A percentile compares a stretch with the other conserved stretches of the same genome.
Conservation (phyloP, 1,140 invertebrate genomes). For the Tribolium madens region DNA sequence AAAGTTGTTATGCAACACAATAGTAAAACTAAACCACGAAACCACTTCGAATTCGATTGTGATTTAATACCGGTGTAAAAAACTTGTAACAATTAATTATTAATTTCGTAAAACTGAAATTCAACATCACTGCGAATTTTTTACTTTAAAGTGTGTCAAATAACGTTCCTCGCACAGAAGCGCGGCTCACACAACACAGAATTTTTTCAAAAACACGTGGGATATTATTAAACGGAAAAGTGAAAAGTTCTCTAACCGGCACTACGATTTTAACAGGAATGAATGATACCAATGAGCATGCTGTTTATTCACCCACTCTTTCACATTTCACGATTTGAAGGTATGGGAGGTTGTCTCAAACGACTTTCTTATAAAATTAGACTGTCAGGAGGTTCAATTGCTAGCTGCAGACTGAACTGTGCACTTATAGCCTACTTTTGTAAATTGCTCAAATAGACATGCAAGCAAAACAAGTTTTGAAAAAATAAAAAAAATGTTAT, state of each 20-base stretch:
- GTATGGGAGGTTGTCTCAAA: conserved; percentile 19
- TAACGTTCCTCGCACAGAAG: conserved; percentile 2
- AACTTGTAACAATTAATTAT: background rate
- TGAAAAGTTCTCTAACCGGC: conserved; percentile 12
- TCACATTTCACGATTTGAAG: conserved; percentile 20
- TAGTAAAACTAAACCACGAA: conserved; percentile 22
- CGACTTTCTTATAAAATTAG: conserved; percentile 36
- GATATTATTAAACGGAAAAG: conserved; percentile 1
- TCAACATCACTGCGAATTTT: background rate
- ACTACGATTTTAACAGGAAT: conserved; percentile 9
- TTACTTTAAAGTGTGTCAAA: conserved; percentile 12
- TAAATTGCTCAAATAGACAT: conserved; percentile 5
- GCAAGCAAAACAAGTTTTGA: background rate
- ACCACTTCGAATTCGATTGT: conserved; percentile 4
- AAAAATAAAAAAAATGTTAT: background rate
- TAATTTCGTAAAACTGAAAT: background rate
- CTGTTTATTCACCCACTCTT: conserved; percentile 21
- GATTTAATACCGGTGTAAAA: background rate
- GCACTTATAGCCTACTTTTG: conserved; percentile 20
- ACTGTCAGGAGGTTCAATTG: conserved; percentile 9
- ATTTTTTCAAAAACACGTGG: conserved; percentile 25
- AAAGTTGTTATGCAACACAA: conserved; percentile 31
- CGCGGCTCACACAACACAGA: background rate
- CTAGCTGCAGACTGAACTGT: conserved; percentile 4
- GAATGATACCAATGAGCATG: conserved; percentile 28